These are phyloP conservation scores for Cephus cinctus DNA, from an alignment of 1,140 invertebrate genomes.

Conservation along the genomic window DNA sequence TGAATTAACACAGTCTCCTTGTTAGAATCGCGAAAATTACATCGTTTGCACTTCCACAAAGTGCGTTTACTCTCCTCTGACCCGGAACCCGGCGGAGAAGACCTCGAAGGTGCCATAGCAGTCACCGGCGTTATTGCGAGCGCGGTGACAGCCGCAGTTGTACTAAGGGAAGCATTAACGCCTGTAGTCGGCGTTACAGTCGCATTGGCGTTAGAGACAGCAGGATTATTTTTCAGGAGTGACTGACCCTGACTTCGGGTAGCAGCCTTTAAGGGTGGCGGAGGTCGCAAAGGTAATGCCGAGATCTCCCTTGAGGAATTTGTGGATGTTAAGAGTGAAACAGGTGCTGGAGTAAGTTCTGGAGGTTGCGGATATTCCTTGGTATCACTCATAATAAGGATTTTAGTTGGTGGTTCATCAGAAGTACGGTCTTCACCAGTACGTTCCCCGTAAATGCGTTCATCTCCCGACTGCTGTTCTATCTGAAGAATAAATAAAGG, in stretches of 20 bases:
- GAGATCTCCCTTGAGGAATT: slow-evolving; percentile 12
- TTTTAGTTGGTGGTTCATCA: slow-evolving; percentile 34
- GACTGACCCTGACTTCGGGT: slow-evolving; percentile 39
- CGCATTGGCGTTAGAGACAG: slow-evolving; percentile 13
- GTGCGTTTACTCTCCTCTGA: slow-evolving; percentile 59
- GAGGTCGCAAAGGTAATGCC: slow-evolving; percentile 28
- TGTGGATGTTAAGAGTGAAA: slow-evolving; percentile 7
- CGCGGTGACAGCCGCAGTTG: slow-evolving; percentile 5
- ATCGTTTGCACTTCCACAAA: slow-evolving; percentile 81
- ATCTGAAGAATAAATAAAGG: slow-evolving; percentile 24
- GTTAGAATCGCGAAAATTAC: slow-evolving; percentile 71
- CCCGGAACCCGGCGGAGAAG: too few species aligned
- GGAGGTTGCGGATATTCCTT: slow-evolving; percentile 25
- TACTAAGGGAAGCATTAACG: not conserved
- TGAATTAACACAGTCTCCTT: slow-evolving; percentile 67
- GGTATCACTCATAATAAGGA: slow-evolving; percentile 28
- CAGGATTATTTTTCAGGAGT: slow-evolving; percentile 40
- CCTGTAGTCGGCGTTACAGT: not conserved
- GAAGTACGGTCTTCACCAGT: slow-evolving; percentile 19
- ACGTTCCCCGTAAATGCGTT: slow-evolving; percentile 34
- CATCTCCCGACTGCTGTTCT: slow-evolving; percentile 34
- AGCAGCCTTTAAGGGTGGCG: slow-evolving; percentile 38
- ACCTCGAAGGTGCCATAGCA: too few species aligned
- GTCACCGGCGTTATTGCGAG: not conserved
- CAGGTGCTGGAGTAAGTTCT: slow-evolving; percentile 18